These are phyloP conservation scores for Monomorium pharaonis DNA, from an alignment of 1,140 invertebrate species.

Conservation along the genomic window DNA sequence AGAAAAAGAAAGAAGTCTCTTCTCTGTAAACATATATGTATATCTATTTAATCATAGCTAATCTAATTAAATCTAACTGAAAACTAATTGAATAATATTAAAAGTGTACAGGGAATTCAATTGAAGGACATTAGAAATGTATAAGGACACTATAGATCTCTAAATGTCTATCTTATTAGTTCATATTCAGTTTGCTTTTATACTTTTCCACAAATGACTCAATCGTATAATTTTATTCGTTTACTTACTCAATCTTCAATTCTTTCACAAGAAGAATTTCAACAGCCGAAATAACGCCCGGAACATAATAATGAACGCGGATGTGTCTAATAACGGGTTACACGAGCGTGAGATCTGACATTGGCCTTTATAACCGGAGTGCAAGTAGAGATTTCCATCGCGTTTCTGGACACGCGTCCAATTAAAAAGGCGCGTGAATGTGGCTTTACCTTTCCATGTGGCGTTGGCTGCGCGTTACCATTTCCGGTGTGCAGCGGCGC, in stretches of 20 bases:
- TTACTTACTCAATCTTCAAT: not conserved
- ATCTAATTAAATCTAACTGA: not conserved
- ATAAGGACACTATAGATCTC: too few relatives aligned
- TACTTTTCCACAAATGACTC: not conserved
- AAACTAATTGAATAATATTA: not conserved
- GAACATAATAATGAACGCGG: not conserved
- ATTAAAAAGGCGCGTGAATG: conserved; percentile 27
- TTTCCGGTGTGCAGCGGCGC: conserved; percentile 38
- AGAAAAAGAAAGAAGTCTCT: not conserved
- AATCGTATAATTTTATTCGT: not conserved
- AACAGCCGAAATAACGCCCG: not conserved
- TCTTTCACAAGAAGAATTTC: not conserved
- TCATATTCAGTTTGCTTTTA: not conserved
- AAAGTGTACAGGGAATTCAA: not conserved
- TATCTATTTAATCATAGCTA: not conserved
- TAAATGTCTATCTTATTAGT: too few relatives aligned
- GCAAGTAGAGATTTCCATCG: not conserved
- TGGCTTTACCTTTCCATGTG: not conserved
- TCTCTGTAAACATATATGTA: too few relatives aligned
- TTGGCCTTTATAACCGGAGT: not conserved
- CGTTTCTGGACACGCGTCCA: not conserved
- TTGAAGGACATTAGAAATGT: too few relatives aligned
- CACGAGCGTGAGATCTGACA: not conserved
- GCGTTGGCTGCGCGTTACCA: not conserved
- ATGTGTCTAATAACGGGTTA: not conserved